Base-by-base conservation (phyloP, 2,113 vertebrate species). In the Hyperoodon ampullatus region DNA sequence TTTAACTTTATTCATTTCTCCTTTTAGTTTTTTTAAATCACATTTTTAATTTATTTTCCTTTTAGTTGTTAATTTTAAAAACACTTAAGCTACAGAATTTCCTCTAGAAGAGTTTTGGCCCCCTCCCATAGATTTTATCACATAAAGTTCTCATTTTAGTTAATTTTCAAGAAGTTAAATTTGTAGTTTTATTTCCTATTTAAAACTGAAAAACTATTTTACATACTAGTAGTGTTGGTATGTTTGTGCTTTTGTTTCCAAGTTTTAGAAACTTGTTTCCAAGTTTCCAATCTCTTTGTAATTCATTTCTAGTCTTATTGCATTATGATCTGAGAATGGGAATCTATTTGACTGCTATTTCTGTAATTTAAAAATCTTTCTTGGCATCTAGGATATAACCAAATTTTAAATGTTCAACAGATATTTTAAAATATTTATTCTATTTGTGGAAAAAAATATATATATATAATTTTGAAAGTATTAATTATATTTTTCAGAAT, bases 11-110 rank as follows among this genome's bases (percentile, higher is more conserved):
- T 30, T 39, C 42, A 4, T 23, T 63, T 88, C 42, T 78, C 19
- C 71, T 81, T 66, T 93, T 21, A 72, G 24, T 42, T 26, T n/a
- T 68, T 75, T 86, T 53, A 61, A 84, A 55, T 60, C 21, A 63
- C 42, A n/a, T 35, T 84, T 90, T 84, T 39, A 35, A 80, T 68
- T 61, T 92, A 39, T 26, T 66, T 94, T 58, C 7, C 21, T 61
- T 12, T 88, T 58, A n/a, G 26, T 65, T 47, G 83, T 60, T 88
- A 94, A 80, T 85, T 85, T 88, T 84, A 9, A 71, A 88, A 92
- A 30, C 23, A 87, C 16, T n/a, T 68, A 60, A 81, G 5, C 35
- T 74, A 50, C 47, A 78, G 8, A 78, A 94, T 42, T 77, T 78
- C 75, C n/a, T 35, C 39, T 71, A 58, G n/a, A 63, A 75, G 15